A percentile compares a stretch with the other conserved stretches of the same genome.
phyloP scores from a whole-genome alignment of 1,140 invertebrate species.

The Colletes gigas region DNA sequence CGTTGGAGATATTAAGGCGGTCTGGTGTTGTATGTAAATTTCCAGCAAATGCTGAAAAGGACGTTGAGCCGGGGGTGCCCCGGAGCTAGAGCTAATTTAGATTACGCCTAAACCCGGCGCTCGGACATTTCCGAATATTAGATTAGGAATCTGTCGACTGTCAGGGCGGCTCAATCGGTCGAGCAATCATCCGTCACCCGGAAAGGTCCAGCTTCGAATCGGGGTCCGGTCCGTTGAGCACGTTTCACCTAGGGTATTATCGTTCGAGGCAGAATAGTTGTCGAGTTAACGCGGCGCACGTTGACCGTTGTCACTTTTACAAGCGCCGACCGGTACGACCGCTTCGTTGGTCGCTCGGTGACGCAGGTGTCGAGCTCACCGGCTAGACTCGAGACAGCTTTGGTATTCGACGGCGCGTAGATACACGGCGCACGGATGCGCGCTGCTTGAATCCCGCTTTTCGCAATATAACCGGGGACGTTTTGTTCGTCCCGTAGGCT shows the following conservation, averaged over 20 bases:
- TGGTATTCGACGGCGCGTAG: constrained; percentile 12
- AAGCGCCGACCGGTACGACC: constrained; percentile 50
- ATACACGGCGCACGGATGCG: constrained; percentile 30
- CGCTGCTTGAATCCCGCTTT: constrained; percentile 57
- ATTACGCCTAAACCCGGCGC: no score
- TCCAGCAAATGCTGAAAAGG: no score
- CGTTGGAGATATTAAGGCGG: no score
- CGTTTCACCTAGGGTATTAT: neutral
- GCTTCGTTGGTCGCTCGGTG: constrained; percentile 32
- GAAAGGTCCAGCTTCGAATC: neutral
- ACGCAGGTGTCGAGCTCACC: constrained; percentile 42
- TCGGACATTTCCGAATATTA: no score
- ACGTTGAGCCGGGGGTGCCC: no score
- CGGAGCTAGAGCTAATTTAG: no score
- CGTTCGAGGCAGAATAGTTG: neutral
- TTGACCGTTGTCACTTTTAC: constrained; percentile 46
- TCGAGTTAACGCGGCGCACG: constrained; percentile 8
- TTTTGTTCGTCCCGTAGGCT: constrained; percentile 60
- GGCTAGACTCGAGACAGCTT: constrained; percentile 33
- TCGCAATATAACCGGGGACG: constrained; percentile 53
- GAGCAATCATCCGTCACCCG: neutral
- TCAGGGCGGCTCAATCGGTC: neutral
- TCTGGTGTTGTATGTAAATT: no score
- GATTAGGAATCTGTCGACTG: no score
- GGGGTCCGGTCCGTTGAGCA: neutral